These are phyloP conservation scores for Campopleginae sp. DNA, from an alignment of 2,888 invertebrate species.

Conservation along the genomic window DNA sequence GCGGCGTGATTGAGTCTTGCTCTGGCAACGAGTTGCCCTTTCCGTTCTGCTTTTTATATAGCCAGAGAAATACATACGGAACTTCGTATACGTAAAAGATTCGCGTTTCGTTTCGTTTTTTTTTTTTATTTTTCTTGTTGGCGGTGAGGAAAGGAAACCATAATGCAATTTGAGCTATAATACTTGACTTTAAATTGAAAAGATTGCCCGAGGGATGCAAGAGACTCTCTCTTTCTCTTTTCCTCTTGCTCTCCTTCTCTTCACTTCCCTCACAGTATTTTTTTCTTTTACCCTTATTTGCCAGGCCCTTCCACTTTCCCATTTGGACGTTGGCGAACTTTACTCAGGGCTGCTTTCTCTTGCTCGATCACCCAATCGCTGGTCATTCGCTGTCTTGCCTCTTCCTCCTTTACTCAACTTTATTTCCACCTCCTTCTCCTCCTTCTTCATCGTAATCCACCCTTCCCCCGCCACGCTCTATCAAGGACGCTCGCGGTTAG, in stretches of 20 bases:
- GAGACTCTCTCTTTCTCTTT: slow-evolving; percentile 72
- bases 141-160: slow-evolving; percentile 80
- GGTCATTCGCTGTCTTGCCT: slow-evolving; percentile 34
- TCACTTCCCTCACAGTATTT: slow-evolving; percentile 31
- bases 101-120: no score
- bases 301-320: slow-evolving; percentile 27
- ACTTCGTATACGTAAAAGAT: slow-evolving; percentile 42
- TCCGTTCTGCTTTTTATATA: slow-evolving; percentile 52
- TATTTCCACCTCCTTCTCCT: slow-evolving; percentile 8
- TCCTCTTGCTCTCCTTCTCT: not conserved
- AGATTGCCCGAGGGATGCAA: slow-evolving; percentile 84
- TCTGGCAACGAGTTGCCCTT: slow-evolving; percentile 81
- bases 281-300: slow-evolving; percentile 23
- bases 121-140: slow-evolving; percentile 47
- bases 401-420: slow-evolving; percentile 35
- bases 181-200: slow-evolving; percentile 85
- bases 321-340: slow-evolving; percentile 25
- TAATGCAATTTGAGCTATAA: slow-evolving; percentile 84
- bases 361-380: slow-evolving; percentile 30
- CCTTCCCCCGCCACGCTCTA: slow-evolving; percentile 4
- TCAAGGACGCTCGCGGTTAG: slow-evolving; percentile 43
- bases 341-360: slow-evolving; percentile 49
- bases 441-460: not conserved
- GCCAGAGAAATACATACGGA: slow-evolving; percentile 39
- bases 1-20: slow-evolving; percentile 84